Evolutionary conservation across 37 sponge, comb jelly and placozoan genomes (phyloP), one percentile per base, ranked within the genome.

Genomic region (Axinella damicornis): DNA sequence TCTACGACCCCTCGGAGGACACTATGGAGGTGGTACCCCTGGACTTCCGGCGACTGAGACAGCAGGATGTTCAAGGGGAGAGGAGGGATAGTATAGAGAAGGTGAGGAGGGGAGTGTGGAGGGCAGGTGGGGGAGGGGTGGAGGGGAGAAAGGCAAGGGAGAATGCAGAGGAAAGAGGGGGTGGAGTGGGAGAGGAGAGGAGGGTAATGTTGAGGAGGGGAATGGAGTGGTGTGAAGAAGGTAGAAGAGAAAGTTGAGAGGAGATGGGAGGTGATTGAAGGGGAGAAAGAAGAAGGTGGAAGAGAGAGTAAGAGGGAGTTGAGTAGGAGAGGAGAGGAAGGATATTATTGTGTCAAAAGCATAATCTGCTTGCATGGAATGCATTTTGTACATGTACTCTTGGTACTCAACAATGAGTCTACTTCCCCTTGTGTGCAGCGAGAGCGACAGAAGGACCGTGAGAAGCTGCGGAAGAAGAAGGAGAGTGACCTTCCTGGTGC

Each of bases 1-100:
- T 98, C 85, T 92, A 94, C 36, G 99, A 98, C 84, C 85, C 87
- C 22, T 77, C 93, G 0, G 79, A 58, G 67, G 99, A 98, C 40
- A 53, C 25, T 0, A n/a, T 68, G 33, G 87, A 89, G 27, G 65
- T 39, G 0, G 61, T 40, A 0, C 73, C 78, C 14, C 92, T 87
- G 61, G 74, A 90, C 73, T 92, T 94, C 52, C 81, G 83, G 71
- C 59, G 93, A 35, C 41, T 96, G 67, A 89, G 86, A 78, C 83
- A 85, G 35, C 90, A 94, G 59, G 89, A 94, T 54, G 87, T 98
- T 28, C 89, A 88, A 37, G 99, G 92, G 22, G 86, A 77, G 38
- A 84, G 87, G 69, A 85, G 99, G 41, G 94, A 94, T 41, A 81
- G 85, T 31, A 81, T 80, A 17, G 99, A 98, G 70, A 61, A 69